These are phyloP conservation scores for Parelbella ahira DNA, from an alignment of 2,888 invertebrate species.

Conservation along the genomic window DNA sequence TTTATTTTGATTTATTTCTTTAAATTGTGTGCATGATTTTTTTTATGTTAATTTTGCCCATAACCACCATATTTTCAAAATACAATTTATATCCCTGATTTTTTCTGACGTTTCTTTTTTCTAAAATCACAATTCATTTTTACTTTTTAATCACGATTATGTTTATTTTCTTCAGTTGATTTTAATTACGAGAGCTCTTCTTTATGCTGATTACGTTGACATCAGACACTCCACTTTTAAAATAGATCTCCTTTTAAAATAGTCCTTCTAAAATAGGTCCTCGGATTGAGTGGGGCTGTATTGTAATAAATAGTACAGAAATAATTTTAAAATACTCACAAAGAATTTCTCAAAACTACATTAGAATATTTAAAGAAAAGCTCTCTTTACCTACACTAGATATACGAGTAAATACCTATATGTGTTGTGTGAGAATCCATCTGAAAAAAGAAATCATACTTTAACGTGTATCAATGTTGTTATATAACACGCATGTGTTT, in stretches of 20 bases:
- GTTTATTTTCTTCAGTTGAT: slow-evolving; percentile 6
- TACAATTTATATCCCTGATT: slow-evolving; percentile 33
- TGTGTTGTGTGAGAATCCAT: slow-evolving; percentile 17
- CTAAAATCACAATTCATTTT: slow-evolving; percentile 5
- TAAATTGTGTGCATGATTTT: slow-evolving; percentile 56
- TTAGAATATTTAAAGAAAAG: slow-evolving; percentile 2
- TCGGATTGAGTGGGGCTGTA: no score
- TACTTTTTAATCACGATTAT: slow-evolving; percentile 1
- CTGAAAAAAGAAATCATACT: slow-evolving; percentile 30
- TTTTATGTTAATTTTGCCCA: slow-evolving; percentile 52
- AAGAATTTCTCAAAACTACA: no score
- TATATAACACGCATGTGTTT: slow-evolving; percentile 80
- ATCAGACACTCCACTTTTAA: no score
- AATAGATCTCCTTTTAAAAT: no score
- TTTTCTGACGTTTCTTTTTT: slow-evolving; percentile 1
- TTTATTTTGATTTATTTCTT: slow-evolving; percentile 29
- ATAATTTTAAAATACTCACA: no score
- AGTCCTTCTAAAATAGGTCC: no score
- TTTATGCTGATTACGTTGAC: background rate
- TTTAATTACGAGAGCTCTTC: slow-evolving; percentile 3
- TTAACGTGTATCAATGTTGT: slow-evolving; percentile 55
- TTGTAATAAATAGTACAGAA: no score
- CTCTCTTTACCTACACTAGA: background rate
- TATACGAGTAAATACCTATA: slow-evolving; percentile 5
- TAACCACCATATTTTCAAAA: slow-evolving; percentile 69